phyloP scores from a whole-genome alignment of 2,888 invertebrate species.

The Antitype chi region DNA sequence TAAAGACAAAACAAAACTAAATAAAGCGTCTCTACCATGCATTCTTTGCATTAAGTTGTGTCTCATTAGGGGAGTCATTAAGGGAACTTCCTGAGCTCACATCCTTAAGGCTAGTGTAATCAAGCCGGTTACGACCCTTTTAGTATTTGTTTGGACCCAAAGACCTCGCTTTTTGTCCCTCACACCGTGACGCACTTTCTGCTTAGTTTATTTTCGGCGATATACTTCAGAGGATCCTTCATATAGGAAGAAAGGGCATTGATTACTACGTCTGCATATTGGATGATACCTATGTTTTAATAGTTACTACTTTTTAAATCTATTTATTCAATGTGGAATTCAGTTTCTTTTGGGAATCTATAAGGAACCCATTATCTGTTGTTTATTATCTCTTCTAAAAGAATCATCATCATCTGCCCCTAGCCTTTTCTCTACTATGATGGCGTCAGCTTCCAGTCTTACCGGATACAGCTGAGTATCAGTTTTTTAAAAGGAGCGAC shows the following conservation, averaged over 20 bases:
- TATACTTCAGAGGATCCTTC: conserved; percentile 20
- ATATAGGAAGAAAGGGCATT: neutral
- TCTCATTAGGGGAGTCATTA: conserved; percentile 54
- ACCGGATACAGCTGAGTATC: too few relatives aligned
- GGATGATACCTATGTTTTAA: neutral
- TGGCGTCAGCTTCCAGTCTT: too few relatives aligned
- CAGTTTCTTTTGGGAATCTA: neutral
- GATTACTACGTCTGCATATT: neutral
- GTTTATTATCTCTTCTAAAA: neutral
- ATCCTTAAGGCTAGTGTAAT: conserved; percentile 50
- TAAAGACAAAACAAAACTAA: conserved; percentile 9
- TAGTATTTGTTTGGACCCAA: conserved; percentile 34
- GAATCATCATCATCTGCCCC: neutral
- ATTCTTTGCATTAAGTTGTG: conserved; percentile 43
- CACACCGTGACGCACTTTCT: conserved; percentile 34
- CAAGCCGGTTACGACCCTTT: conserved; percentile 46
- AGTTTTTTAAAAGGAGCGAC: too few relatives aligned
- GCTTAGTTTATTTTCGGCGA: conserved; percentile 33
- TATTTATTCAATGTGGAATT: neutral
- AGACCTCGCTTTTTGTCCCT: conserved; percentile 39
- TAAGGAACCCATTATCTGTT: too few relatives aligned
- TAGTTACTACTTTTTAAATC: neutral
- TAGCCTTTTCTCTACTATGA: too few relatives aligned
- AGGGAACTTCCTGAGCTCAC: conserved; percentile 37
- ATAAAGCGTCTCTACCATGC: neutral